phyloP scores from a whole-genome alignment of 2,888 invertebrate species.

The Imbricaverruca yamaguchii region DNA sequence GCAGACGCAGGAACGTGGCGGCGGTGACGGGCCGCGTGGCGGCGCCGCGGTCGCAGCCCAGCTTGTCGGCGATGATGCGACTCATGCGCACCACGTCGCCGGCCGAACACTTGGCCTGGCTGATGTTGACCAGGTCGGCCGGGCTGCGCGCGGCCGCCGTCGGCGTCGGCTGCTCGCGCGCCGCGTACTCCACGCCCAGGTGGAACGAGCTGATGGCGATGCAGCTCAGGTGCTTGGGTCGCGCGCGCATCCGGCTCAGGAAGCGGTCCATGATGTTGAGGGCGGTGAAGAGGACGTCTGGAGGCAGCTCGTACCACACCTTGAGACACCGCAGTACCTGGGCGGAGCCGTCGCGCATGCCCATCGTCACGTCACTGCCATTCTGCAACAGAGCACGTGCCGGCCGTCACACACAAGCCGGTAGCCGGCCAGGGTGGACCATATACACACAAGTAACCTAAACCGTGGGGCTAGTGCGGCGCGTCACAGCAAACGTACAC shows the following conservation, averaged over 20 bases:
- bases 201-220: slow-evolving; percentile 79
- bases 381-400: slow-evolving; percentile 42
- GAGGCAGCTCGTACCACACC: slow-evolving; percentile 75
- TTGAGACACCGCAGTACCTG: slow-evolving; percentile 72
- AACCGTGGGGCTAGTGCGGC: no score
- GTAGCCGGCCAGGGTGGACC: no score
- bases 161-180: slow-evolving; percentile 43
- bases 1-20: slow-evolving; percentile 59
- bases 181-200: slow-evolving; percentile 67
- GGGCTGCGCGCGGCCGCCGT: slow-evolving; percentile 36
- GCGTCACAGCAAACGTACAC: no score
- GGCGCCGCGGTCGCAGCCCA: slow-evolving; percentile 54
- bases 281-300: slow-evolving; percentile 67
- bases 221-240: slow-evolving; percentile 77
- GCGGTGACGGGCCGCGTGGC: slow-evolving; percentile 51
- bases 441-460: no score
- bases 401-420: background rate
- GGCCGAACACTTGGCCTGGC: slow-evolving; percentile 72
- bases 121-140: slow-evolving; percentile 57
- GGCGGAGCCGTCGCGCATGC: slow-evolving; percentile 69
- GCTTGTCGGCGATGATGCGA: slow-evolving; percentile 66
- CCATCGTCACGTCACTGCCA: slow-evolving; percentile 61
- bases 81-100: slow-evolving; percentile 83
- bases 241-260: slow-evolving; percentile 66
- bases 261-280: slow-evolving; percentile 73